A percentile compares a stretch with the other conserved stretches of the same genome.
These are phyloP conservation scores for Cylindroiulus punctatus DNA, from an alignment of 2,888 invertebrate genomes.

Conservation along the genomic window DNA sequence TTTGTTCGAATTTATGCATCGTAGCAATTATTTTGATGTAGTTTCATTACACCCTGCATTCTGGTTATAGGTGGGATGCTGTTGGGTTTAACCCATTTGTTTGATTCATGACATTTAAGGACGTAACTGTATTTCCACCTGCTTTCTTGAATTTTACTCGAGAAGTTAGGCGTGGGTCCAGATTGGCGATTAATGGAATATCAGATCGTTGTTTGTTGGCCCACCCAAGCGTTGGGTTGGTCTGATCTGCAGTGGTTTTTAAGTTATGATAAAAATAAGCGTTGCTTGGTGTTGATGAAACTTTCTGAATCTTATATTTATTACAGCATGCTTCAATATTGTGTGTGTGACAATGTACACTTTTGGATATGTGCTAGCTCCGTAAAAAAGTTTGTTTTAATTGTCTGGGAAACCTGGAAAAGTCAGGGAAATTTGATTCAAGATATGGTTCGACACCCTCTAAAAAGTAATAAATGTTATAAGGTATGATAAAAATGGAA, in stretches of 20 bases:
- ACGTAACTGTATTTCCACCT: neutral
- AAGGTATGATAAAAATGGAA: too few relatives aligned
- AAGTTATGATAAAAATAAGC: neutral
- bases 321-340: too few relatives aligned
- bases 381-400: too few relatives aligned
- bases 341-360: too few relatives aligned
- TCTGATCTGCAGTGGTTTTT: neutral
- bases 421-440: too few relatives aligned
- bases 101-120: neutral
- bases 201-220: neutral
- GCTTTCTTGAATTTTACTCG: neutral
- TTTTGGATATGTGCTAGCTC: too few relatives aligned
- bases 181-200: neutral
- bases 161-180: neutral
- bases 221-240: neutral
- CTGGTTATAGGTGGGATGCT: neutral
- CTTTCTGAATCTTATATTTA: neutral
- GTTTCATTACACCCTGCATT: neutral
- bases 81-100: slow-evolving; percentile 8
- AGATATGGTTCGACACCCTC: too few relatives aligned
- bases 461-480: too few relatives aligned
- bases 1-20: too few relatives aligned
- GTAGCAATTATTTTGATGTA: too few relatives aligned
- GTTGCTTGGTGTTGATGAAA: neutral
- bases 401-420: too few relatives aligned